phyloP scores from a whole-genome alignment of 2,888 invertebrate genomes.

The Eupithecia abbreviata region DNA sequence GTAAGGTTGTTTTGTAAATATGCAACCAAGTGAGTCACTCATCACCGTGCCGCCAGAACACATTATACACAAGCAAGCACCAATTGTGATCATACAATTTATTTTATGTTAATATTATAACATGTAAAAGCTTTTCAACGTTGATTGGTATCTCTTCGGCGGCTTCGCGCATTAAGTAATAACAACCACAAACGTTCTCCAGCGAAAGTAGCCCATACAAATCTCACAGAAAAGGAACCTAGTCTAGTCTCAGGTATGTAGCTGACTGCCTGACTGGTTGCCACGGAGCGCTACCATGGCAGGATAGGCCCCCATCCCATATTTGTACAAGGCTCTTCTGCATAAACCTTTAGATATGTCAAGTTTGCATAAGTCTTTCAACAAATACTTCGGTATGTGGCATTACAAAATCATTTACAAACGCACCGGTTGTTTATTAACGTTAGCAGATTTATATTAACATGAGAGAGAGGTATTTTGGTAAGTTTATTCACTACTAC shows the following conservation, averaged over 20 bases:
- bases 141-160: constrained; percentile 14
- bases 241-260: constrained; percentile 21
- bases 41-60: background rate
- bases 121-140: constrained; percentile 4
- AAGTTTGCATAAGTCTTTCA: constrained; percentile 28
- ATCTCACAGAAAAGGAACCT: constrained; percentile 33
- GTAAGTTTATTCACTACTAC: no score
- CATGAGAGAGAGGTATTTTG: no score
- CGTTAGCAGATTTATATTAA: background rate
- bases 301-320: constrained; percentile 24
- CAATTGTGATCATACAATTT: constrained; percentile 8
- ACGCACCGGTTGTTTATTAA: constrained; percentile 8
- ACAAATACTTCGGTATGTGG: constrained; percentile 28
- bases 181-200: constrained; percentile 7
- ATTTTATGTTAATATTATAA: background rate
- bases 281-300: constrained; percentile 18
- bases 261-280: constrained; percentile 16
- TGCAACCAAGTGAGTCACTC: background rate
- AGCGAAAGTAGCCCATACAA: constrained; percentile 31
- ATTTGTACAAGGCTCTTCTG: constrained; percentile 29
- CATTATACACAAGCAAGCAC: background rate
- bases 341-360: constrained; percentile 21
- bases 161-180: constrained; percentile 1
- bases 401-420: constrained; percentile 30
- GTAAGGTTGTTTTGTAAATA: background rate